These are phyloP conservation scores for Novumbra hubbsi DNA, from an alignment of 2,797 vertebrate species.

Conservation along the genomic window DNA sequence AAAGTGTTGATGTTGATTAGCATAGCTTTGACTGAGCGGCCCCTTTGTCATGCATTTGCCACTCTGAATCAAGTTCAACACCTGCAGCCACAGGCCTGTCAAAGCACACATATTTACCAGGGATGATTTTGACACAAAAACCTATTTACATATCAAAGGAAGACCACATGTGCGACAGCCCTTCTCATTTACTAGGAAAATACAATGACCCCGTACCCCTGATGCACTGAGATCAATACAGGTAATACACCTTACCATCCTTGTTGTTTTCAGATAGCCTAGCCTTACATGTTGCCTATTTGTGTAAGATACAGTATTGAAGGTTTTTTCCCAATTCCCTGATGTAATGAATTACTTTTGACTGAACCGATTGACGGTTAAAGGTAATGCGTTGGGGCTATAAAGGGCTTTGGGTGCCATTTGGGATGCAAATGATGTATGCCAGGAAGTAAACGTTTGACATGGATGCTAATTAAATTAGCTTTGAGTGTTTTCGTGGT, in stretches of 20 bases:
- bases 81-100: slow-evolving; percentile 62
- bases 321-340: neutral
- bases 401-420: neutral
- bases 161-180: slow-evolving; percentile 38
- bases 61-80: slow-evolving; percentile 69
- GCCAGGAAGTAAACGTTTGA: slow-evolving; percentile 15
- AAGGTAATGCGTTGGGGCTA: neutral
- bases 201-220: slow-evolving; percentile 42
- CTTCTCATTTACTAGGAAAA: slow-evolving; percentile 53
- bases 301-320: neutral
- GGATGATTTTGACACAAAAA: slow-evolving; percentile 36
- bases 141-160: slow-evolving; percentile 68
- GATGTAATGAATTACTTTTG: neutral
- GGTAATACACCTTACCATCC: neutral
- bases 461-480: slow-evolving; percentile 7
- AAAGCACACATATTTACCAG: slow-evolving; percentile 59
- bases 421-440: neutral
- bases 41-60: slow-evolving; percentile 67
- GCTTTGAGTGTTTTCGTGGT: neutral
- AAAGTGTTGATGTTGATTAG: slow-evolving; percentile 69
- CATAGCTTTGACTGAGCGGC: slow-evolving; percentile 71
- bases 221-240: slow-evolving; percentile 28
- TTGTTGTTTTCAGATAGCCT: slow-evolving; percentile 34
- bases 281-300: neutral
- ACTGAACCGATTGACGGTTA: neutral